These are phyloP conservation scores for Heterohyrax brucei DNA, from an alignment of 2,797 vertebrate species.

Conservation along the genomic window DNA sequence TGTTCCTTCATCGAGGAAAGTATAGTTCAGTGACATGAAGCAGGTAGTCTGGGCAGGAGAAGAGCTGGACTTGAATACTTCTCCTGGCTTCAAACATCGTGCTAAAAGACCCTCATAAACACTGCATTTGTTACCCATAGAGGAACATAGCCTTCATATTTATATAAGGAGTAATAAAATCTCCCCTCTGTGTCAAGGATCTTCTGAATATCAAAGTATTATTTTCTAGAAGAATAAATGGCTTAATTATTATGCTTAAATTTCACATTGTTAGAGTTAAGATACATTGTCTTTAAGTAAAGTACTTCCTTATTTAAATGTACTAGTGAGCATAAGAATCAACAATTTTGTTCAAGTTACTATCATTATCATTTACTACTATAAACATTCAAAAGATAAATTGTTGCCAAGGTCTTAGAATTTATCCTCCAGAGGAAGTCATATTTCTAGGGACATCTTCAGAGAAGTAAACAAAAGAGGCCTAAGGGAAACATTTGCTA, in stretches of 20 bases:
- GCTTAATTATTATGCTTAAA: conserved; percentile 10
- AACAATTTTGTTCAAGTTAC: conserved; percentile 22
- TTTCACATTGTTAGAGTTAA: conserved; percentile 32
- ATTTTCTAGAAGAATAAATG: conserved; percentile 1
- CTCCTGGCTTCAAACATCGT: background rate
- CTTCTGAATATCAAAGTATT: background rate
- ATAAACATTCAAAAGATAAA: background rate
- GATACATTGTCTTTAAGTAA: background rate
- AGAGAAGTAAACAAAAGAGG: conserved; percentile 70
- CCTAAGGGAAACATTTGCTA: background rate
- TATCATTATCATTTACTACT: background rate
- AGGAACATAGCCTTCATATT: background rate
- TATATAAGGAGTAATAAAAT: background rate
- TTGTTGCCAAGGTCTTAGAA: background rate
- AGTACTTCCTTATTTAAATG: conserved; percentile 42
- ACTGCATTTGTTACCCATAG: background rate
- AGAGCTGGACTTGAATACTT: background rate
- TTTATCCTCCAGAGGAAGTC: conserved; percentile 54
- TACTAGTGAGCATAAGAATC: background rate
- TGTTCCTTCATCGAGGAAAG: background rate
- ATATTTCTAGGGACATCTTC: conserved; percentile 53
- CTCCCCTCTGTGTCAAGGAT: background rate
- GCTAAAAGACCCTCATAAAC: background rate
- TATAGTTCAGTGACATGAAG: background rate
- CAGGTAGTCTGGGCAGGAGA: background rate